Evolutionary conservation across 2,113 vertebrate genomes (phyloP).

Genomic region (Lichenostomus cassidix): DNA sequence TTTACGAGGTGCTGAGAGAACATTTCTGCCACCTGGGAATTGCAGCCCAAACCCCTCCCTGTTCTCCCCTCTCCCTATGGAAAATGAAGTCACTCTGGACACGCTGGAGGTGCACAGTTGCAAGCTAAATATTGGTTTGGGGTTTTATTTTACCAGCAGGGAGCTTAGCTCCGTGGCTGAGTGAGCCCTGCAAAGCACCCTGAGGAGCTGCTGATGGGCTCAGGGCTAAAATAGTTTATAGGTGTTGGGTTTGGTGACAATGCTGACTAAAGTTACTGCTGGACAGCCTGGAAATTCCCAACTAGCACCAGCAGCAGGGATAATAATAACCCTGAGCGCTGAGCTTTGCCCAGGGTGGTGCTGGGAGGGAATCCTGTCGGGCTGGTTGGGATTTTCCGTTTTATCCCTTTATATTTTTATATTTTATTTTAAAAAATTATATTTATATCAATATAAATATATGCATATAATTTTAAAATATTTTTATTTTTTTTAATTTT

Average conservation of each 20-base stretch:
- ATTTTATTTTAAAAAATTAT: too few relatives aligned
- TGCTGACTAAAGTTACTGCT: conserved; percentile 18
- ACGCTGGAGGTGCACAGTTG: neutral
- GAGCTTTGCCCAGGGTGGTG: neutral
- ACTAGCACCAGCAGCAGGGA: neutral
- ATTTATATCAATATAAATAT: too few relatives aligned
- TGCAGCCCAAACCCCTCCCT: neutral
- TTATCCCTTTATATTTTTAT: neutral
- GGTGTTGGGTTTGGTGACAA: conserved; percentile 6
- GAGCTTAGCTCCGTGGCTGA: conserved; percentile 13
- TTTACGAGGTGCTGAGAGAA: neutral
- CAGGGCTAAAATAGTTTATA: conserved; percentile 46
- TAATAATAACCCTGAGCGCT: neutral
- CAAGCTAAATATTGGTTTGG: conserved; percentile 15
- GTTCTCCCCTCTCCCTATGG: neutral
- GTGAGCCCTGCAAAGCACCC: conserved; percentile 29
- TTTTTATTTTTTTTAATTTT: neutral
- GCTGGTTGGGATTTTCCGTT: neutral
- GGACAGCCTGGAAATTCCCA: conserved; percentile 18
- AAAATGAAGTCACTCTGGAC: conserved; percentile 1
- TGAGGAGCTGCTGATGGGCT: neutral
- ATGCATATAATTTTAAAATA: too few relatives aligned
- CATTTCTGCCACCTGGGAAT: neutral
- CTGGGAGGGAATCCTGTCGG: neutral
- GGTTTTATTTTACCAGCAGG: conserved; percentile 51